Percentiles rank a stretch among this genome's conserved stretches.
These are phyloP conservation scores for Siphlonurus alternatus DNA, from an alignment of 2,888 invertebrate genomes.

Conservation along the genomic window DNA sequence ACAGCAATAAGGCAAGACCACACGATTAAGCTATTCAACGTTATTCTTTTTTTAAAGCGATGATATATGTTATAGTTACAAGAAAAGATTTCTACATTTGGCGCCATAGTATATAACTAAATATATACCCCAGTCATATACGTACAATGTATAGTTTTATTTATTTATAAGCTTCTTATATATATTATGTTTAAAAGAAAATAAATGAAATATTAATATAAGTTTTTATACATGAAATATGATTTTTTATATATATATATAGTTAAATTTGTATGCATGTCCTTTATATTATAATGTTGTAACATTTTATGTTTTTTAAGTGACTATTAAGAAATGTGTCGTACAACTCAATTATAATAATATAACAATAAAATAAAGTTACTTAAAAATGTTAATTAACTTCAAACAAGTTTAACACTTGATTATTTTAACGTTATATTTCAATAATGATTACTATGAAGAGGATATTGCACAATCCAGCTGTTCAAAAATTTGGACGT, in stretches of 20 bases:
- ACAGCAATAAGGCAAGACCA: too few relatives aligned
- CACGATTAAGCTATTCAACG: neutral
- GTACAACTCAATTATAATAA: neutral
- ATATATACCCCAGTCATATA: too few relatives aligned
- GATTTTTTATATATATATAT: neutral
- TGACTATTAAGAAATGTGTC: neutral
- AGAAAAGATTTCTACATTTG: neutral
- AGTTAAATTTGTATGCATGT: neutral
- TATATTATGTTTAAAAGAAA: too few relatives aligned
- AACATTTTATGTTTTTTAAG: neutral
- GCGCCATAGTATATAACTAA: too few relatives aligned
- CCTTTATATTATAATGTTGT: neutral
- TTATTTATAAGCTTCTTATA: too few relatives aligned
- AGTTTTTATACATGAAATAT: too few relatives aligned
- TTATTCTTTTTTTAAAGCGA: neutral
- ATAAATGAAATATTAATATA: too few relatives aligned
- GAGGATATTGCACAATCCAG: too few relatives aligned
- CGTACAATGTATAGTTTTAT: too few relatives aligned
- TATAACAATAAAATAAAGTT: neutral
- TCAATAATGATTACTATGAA: too few relatives aligned
- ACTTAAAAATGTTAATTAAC: neutral
- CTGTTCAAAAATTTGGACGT: too few relatives aligned
- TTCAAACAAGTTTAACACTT: neutral
- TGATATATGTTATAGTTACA: neutral
- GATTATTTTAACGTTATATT: too few relatives aligned